Evolutionary conservation across 2,888 invertebrate species (phyloP).

Genomic region (Julus scanicus): DNA sequence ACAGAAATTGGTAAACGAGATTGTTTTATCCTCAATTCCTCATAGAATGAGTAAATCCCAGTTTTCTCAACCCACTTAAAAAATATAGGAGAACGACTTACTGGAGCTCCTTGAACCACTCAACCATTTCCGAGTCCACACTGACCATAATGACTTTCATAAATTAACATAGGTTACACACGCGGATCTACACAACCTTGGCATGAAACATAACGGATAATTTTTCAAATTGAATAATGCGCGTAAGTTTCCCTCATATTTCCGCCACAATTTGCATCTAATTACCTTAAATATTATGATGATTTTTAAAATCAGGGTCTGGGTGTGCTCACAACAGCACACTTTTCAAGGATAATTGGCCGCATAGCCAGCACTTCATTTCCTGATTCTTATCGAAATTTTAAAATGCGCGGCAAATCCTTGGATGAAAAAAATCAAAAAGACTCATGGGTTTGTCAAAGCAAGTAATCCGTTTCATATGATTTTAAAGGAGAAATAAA

Average conservation of each 20-base stretch:
- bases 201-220: conserved; percentile 6
- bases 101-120: neutral
- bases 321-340: neutral
- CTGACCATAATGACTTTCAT: neutral
- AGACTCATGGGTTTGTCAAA: conserved; percentile 11
- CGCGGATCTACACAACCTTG: conserved; percentile 8
- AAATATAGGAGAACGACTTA: neutral
- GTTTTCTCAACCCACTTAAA: neutral
- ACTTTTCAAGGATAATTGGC: neutral
- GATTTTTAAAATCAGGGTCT: conserved; percentile 18
- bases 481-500: neutral
- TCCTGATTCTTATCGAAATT: conserved; percentile 31
- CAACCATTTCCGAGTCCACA: neutral
- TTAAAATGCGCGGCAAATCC: conserved; percentile 26
- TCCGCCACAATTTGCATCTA: neutral
- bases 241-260: neutral
- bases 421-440: neutral
- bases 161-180: neutral
- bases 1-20: neutral
- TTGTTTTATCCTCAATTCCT: neutral
- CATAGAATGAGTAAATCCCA: neutral
- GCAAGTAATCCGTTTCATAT: neutral
- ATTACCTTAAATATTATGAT: conserved; percentile 5
- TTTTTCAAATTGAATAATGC: conserved; percentile 33
- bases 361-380: neutral